A percentile compares a stretch with the other conserved stretches of the same genome.
Conservation (phyloP, 2,888 invertebrate species). For the Neoascia interrupta region DNA sequence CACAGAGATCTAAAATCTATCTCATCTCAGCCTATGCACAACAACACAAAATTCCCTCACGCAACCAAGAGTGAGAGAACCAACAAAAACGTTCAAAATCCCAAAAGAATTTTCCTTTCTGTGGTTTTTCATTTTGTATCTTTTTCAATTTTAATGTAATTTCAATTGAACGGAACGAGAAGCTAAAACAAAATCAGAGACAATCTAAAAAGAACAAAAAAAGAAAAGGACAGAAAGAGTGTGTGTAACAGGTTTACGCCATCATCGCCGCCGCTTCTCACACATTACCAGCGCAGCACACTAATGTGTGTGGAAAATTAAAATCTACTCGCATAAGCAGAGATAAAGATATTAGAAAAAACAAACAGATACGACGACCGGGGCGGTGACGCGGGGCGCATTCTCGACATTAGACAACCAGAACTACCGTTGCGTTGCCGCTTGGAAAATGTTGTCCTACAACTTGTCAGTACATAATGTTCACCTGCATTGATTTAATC, state of each 20-base stretch:
- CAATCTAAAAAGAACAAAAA: constrained; percentile 21
- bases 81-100: not conserved
- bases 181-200: constrained; percentile 22
- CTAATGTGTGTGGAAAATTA: too few relatives aligned
- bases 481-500: constrained; percentile 5
- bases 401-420: not conserved
- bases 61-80: not conserved
- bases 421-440: constrained; percentile 16
- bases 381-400: not conserved
- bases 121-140: constrained; percentile 22
- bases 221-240: constrained; percentile 61
- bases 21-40: too few relatives aligned
- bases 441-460: not conserved
- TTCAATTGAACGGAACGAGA: constrained; percentile 37
- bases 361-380: not conserved
- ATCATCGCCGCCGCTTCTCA: not conserved
- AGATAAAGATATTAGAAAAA: not conserved
- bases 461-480: not conserved
- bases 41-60: constrained; percentile 26
- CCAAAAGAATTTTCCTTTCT: constrained; percentile 26
- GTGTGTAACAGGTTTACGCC: constrained; percentile 58
- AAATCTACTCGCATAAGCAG: not conserved
- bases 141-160: constrained; percentile 3
- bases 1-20: too few relatives aligned
- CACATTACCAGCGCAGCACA: not conserved